Evolutionary conservation across 2,888 invertebrate species (phyloP).

Genomic region (Aethes cnicana): DNA sequence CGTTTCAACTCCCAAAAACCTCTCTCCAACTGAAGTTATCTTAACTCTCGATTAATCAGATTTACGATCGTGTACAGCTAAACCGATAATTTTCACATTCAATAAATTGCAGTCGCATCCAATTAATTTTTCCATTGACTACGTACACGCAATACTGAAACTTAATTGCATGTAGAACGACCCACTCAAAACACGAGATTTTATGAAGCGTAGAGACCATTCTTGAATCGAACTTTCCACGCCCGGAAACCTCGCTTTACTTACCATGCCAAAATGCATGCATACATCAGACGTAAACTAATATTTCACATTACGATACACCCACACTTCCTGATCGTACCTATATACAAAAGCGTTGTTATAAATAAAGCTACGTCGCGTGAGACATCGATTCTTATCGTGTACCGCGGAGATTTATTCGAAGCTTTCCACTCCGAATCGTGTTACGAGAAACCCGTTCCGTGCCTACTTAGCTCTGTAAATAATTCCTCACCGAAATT

Average conservation of each 20-base stretch:
- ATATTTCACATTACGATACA: constrained; percentile 51
- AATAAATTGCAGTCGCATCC: constrained; percentile 52
- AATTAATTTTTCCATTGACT: constrained; percentile 47
- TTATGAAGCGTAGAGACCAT: no score
- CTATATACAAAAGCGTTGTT: constrained; percentile 47
- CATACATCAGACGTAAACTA: no score
- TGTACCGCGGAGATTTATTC: constrained; percentile 75
- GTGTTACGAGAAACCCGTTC: constrained; percentile 75
- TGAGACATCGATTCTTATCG: constrained; percentile 81
- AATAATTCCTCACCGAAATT: constrained; percentile 76
- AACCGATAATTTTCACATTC: constrained; percentile 53
- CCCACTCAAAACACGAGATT: not conserved
- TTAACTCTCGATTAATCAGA: constrained; percentile 56
- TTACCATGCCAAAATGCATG: constrained; percentile 43
- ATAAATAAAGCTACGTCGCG: constrained; percentile 73
- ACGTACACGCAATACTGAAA: constrained; percentile 29
- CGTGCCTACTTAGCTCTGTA: constrained; percentile 78
- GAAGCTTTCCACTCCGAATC: constrained; percentile 68
- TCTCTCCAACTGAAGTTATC: constrained; percentile 44
- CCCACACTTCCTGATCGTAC: constrained; percentile 63
- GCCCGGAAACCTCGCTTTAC: constrained; percentile 44
- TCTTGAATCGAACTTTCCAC: constrained; percentile 38
- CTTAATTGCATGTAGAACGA: constrained; percentile 32
- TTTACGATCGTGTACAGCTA: constrained; percentile 54
- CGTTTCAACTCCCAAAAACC: constrained; percentile 44